Evolutionary conservation across 1,140 invertebrate species (phyloP), one percentile per base, ranked within the genome.

Genomic region (Tetraneura akinire): DNA sequence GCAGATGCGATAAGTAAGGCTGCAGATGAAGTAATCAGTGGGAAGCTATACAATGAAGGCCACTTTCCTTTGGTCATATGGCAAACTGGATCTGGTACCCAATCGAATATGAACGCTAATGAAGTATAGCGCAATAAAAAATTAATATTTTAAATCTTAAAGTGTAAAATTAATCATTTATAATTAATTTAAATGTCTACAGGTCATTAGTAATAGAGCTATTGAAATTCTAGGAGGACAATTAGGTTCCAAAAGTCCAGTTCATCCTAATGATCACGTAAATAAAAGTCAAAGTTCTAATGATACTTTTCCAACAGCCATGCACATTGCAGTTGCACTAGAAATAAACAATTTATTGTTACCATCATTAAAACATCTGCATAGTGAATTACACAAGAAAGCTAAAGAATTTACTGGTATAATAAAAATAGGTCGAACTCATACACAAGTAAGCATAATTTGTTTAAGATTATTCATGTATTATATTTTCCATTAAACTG

Each of bases 261-360:
- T 99, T 0, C 98, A 99, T 88, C 98, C 98, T 3, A 99, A 99
- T 87, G 98, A 99, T 86, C 98, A 99, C 88, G 98, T 99, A 29
- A 99, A 99, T 86, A 99, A 97, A 88, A 96, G 95, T 57, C 97
- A 99, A 87, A 99, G 97, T 86, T 99, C 96, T 57, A 99, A 99
- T 87, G 98, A 99, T 85, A 98, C 97, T 11, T 99, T 97, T 86
- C 98, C 98, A 14, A 98, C 98, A 21, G 98, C 98, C 1, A 99
- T 99, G 94, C 97, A 99, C 85, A 95, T 99, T 84, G 94, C 98
- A 16, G 94, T 97, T 14, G 97, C 94, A 1, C 87, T 96, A 82
- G 96, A 99, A 88, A 90, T 99, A 45, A 90, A 97, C 80, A 89
- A 91, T 81, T 87, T 90, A 26, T 88, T 99, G 3, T 85, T 99